phyloP scores from a whole-genome alignment of 2,888 invertebrate genomes.

The Lamproptera curius region DNA sequence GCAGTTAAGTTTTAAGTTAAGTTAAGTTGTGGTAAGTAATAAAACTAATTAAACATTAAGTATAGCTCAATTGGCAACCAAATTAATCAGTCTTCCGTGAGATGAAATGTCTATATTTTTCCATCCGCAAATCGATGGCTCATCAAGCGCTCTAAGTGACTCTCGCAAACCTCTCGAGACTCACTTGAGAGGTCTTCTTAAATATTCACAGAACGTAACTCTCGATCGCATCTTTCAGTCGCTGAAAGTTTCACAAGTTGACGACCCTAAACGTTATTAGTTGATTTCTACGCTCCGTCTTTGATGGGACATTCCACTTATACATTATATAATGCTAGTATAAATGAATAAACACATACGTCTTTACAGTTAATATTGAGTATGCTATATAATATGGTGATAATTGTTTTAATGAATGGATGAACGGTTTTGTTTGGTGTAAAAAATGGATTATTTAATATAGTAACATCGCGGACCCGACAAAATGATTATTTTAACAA shows the following conservation, averaged over 20 bases:
- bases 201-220: constrained; percentile 66
- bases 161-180: constrained; percentile 58
- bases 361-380: no score
- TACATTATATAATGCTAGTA: no score
- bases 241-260: constrained; percentile 41
- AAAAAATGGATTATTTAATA: no score
- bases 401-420: no score
- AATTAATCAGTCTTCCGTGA: constrained; percentile 21
- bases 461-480: no score
- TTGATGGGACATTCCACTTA: constrained; percentile 15
- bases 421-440: no score
- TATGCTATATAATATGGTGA: no score
- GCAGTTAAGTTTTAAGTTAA: no score
- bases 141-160: constrained; percentile 68
- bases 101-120: constrained; percentile 24
- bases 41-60: no score
- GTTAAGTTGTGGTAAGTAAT: no score
- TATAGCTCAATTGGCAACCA: background rate
- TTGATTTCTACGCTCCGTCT: constrained; percentile 34
- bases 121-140: constrained; percentile 54
- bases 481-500: no score
- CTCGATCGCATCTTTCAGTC: constrained; percentile 56
- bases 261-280: constrained; percentile 36
- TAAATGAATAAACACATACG: no score
- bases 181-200: constrained; percentile 53